Conservation (phyloP, 2,113 vertebrate species). For the Hypomesus transpacificus region DNA sequence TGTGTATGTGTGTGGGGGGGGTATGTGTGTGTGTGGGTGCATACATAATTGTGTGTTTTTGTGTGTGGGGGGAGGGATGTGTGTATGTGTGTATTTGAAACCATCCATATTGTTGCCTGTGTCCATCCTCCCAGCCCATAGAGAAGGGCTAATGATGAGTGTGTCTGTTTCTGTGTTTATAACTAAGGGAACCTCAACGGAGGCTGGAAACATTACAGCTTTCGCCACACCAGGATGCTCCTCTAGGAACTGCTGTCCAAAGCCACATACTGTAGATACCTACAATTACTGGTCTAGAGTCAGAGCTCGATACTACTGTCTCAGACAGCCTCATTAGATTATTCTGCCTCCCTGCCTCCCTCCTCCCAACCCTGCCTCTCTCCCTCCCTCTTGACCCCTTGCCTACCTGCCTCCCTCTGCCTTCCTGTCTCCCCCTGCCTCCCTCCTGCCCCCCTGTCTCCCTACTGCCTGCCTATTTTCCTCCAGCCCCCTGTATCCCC, state of each 20-base stretch:
- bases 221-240: neutral
- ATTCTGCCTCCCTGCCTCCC: too few species aligned
- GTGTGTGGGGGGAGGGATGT: neutral
- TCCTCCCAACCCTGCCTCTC: too few species aligned
- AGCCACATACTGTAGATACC: conserved; percentile 6
- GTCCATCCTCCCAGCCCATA: neutral
- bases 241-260: neutral
- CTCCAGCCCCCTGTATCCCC: too few species aligned
- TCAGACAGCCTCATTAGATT: neutral
- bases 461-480: too few species aligned
- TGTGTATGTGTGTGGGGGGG: neutral
- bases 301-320: neutral
- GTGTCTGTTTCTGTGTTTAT: too few species aligned
- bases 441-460: too few species aligned
- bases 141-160: too few species aligned
- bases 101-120: neutral
- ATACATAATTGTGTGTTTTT: conserved; percentile 1
- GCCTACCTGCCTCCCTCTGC: too few species aligned
- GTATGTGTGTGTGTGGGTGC: neutral
- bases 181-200: too few species aligned
- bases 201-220: too few species aligned
- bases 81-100: neutral
- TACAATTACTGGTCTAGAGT: neutral
- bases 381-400: too few species aligned
- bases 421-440: too few species aligned